Evolutionary conservation across 1,140 invertebrate species (phyloP).

Genomic region (Caenorhabditis tropicalis): DNA sequence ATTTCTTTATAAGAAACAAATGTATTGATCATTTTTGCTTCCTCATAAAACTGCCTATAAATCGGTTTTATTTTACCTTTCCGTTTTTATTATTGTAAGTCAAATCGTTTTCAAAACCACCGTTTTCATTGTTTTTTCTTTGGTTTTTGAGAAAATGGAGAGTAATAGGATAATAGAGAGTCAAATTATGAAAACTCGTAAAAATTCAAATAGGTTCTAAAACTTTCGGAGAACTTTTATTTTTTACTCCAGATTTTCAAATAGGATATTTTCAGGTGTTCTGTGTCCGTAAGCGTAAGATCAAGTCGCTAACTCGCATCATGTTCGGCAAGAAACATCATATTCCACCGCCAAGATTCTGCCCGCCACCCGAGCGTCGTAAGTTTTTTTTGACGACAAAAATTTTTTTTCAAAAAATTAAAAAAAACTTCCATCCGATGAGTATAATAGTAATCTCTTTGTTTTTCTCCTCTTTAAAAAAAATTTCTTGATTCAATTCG

Average conservation of each 20-base stretch:
- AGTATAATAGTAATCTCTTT: no score
- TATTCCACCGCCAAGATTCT: not conserved
- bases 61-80: not conserved
- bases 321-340: not conserved
- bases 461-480: not conserved
- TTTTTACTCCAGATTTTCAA: not conserved
- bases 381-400: not conserved
- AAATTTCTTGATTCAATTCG: not conserved
- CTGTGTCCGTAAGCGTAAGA: not conserved
- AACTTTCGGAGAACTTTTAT: no score
- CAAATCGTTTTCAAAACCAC: not conserved
- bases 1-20: not conserved
- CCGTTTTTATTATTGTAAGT: not conserved
- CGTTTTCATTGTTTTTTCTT: not conserved
- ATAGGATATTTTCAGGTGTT: not conserved
- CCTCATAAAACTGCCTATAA: not conserved
- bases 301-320: not conserved
- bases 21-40: not conserved
- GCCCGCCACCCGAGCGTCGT: not conserved
- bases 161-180: no score
- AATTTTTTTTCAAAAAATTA: not conserved
- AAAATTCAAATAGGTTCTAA: no score
- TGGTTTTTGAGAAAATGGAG: no score
- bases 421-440: no score
- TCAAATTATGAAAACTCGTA: no score